Base-by-base conservation (phyloP, 2,797 vertebrate species). In the Pristis pectinata region DNA sequence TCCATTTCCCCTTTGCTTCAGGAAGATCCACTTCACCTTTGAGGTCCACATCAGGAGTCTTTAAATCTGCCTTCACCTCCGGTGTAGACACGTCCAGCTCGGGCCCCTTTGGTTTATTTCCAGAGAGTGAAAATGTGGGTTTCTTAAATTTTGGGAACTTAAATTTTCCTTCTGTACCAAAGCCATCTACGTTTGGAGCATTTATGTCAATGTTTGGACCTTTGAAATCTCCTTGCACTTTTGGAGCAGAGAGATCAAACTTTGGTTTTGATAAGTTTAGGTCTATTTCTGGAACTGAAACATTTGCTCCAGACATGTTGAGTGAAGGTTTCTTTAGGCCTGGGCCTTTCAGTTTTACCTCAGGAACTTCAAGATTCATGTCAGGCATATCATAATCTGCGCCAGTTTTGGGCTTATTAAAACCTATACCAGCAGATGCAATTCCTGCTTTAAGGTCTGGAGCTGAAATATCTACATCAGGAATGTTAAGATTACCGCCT, bases 81-180 rank as follows among this genome's bases (percentile, higher is more conserved):
- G 11, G 85, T 8, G 37, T 13, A 61, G 85, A 10, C 4, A 59
- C 34, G 49, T 95, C 72, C 19, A 67, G 27, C 9, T 77, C 64
- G 27, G 94, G 83, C 59, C 3, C 59, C 94, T 93, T 93, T 27
- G 49, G 56, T 61, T 89, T 89, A 24, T 80, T 56, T 27, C 94
- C 94, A 64, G 94, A 93, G 15, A 94, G 44, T 64, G 79, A 56
- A 87, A 94, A 59, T 34, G 22, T 89, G 53, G 95, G 83, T 53
- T 95, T 95, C 94, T 95, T 95, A 67, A 94, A 93, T 80, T 95
- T 95, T 95, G 96, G 97, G 96, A 96, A 96, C 95, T 92, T 96
- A 19, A 96, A 22, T 95, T 96, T 97, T 93, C 87, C 95, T 94
- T 96, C 97, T 83, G 95, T 94, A 24, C 96, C 95, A 70, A 87